Evolutionary conservation across 2,113 vertebrate genomes (phyloP), one percentile per base, ranked within the genome.

Genomic region (Archocentrus centrarchus): DNA sequence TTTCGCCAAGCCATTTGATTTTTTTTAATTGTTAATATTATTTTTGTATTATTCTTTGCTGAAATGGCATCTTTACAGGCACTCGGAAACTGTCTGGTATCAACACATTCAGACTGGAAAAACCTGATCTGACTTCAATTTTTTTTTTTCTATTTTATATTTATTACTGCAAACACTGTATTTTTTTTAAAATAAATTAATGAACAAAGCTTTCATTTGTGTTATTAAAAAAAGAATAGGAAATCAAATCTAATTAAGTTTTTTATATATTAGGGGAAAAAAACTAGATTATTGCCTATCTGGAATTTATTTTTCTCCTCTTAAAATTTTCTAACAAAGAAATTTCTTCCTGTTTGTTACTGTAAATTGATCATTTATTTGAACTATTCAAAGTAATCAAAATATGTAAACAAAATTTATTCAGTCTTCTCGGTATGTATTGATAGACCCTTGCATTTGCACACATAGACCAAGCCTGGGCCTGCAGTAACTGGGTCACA

Each of bases 401-500:
- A 59, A 77, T 80, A 22, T 39, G 73, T 13, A 24, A 41, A 78
- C 9, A 79, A 7, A 35, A 3, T 73, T 11, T 11, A n/a, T 30
- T 78, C 7, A 37, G 5, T 32, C 15, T 35, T 75, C 32, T 75
- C 14, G 14, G 79, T 41, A 82, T 39, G 20, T 11, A 57, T 11
- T 11, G 6, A 83, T 15, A 6, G 4, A 77, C 37, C 7, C 75
- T 66, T 20, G 59, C 57, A 75, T 66, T 82, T 57, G 78, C 80
- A 87, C 53, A 66, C 55, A 47, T 11, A 83, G 73, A 53, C 50
- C 58, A 83, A 81, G 79, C 78, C 79, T 79, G 59, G 82, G 41
- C 85, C 84, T 88, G 83, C 81, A 92, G 89, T 94, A 91, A 93
- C 64, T 90, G 66, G 95, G 95, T 96, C 96, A 96, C 53, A 89